Conservation (phyloP, 2,113 vertebrate species). For the Smithornis capensis region DNA sequence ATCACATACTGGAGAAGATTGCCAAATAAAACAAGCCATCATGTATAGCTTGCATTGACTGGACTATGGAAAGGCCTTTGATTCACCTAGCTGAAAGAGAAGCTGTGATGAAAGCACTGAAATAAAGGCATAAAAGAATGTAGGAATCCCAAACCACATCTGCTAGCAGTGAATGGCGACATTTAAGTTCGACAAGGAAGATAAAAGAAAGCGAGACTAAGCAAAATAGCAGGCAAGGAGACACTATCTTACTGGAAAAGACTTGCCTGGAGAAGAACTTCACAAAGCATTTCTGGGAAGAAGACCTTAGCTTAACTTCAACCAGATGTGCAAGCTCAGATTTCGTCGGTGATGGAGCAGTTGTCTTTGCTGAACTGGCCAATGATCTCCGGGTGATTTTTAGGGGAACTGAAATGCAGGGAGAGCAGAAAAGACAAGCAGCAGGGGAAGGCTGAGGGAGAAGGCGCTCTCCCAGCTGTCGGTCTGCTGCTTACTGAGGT, state of each 20-base stretch:
- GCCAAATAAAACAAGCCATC: slow-evolving; percentile 83
- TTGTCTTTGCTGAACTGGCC: slow-evolving; percentile 40
- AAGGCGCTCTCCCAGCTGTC: rapidly evolving
- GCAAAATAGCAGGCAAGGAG: slow-evolving; percentile 56
- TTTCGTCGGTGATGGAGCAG: slow-evolving; percentile 33
- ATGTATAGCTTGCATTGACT: slow-evolving; percentile 71
- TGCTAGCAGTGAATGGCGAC: slow-evolving; percentile 62
- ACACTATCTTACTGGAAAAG: slow-evolving; percentile 62
- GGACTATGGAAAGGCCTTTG: slow-evolving; percentile 73
- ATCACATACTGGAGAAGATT: slow-evolving; percentile 75
- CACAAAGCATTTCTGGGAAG: slow-evolving; percentile 61
- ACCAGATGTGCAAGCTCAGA: slow-evolving; percentile 47
- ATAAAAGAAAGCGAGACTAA: slow-evolving; percentile 57
- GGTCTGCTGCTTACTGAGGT: neutral
- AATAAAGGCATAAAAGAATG: slow-evolving; percentile 68
- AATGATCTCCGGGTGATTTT: slow-evolving; percentile 1
- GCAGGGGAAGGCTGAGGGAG: neutral
- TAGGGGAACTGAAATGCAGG: neutral
- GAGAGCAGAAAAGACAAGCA: slow-evolving; percentile 5
- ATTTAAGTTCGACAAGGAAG: slow-evolving; percentile 60
- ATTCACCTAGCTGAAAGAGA: slow-evolving; percentile 71
- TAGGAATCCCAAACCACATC: slow-evolving; percentile 61
- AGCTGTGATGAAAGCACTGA: slow-evolving; percentile 69
- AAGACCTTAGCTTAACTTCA: slow-evolving; percentile 66
- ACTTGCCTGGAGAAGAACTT: slow-evolving; percentile 56